Conservation (phyloP, 2,888 invertebrate genomes). For the Cryptosula pallasiana region DNA sequence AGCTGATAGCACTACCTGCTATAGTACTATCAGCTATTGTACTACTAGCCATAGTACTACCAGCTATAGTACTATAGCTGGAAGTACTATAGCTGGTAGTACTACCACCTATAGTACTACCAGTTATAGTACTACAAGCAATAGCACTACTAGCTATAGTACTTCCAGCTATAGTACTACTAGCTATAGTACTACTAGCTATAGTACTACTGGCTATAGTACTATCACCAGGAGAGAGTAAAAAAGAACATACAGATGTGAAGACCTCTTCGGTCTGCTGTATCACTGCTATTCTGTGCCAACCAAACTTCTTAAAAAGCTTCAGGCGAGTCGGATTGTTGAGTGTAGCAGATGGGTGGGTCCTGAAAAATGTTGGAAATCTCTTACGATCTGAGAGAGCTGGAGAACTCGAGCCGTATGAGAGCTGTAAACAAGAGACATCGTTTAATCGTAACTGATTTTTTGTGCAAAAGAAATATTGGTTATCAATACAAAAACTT, state of each 20-base stretch:
- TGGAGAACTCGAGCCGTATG: constrained; percentile 97
- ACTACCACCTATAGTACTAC: neutral
- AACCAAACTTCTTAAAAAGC: constrained; percentile 92
- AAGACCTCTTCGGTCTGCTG: constrained; percentile 98
- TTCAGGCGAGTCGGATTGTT: constrained; percentile 96
- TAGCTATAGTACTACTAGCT: neutral
- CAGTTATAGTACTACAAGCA: neutral
- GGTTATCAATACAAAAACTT: no score
- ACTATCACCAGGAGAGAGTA: neutral
- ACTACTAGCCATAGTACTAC: neutral
- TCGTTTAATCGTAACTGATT: no score
- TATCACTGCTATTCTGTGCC: constrained; percentile 93
- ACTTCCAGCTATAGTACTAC: neutral
- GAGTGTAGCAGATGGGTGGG: constrained; percentile 97
- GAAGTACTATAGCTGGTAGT: neutral
- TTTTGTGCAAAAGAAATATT: no score
- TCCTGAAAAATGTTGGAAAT: constrained; percentile 95
- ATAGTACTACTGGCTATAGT: neutral
- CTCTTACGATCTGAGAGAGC: constrained; percentile 92
- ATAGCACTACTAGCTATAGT: neutral
- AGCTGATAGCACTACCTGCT: neutral
- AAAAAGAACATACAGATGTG: constrained; percentile 45
- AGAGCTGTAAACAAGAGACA: constrained; percentile 81
- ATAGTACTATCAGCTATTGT: neutral
- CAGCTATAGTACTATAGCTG: neutral